These are phyloP conservation scores for Microctonus brassicae DNA, from an alignment of 2,888 invertebrate species.

Conservation along the genomic window DNA sequence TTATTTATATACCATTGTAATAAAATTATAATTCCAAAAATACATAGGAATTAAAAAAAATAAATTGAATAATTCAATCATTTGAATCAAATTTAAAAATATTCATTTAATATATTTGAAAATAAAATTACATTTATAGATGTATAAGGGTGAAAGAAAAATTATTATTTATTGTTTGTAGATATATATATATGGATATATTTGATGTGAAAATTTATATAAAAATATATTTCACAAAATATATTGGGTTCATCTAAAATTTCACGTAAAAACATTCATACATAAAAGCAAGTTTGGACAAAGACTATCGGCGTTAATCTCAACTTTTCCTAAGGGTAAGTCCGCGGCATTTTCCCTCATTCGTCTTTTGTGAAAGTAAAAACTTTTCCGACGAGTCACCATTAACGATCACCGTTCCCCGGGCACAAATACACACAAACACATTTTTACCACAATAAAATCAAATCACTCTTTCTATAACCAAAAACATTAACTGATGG, in stretches of 20 bases:
- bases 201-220: too few relatives aligned
- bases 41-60: too few relatives aligned
- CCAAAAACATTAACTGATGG: neutral
- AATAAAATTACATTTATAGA: too few relatives aligned
- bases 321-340: conserved; percentile 1
- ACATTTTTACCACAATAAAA: neutral
- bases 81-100: too few relatives aligned
- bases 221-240: conserved; percentile 37
- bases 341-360: conserved; percentile 30
- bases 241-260: neutral
- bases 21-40: too few relatives aligned
- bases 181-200: too few relatives aligned
- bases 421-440: too few relatives aligned
- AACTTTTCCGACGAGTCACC: conserved; percentile 40
- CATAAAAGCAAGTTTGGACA: neutral
- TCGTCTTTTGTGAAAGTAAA: conserved; percentile 33
- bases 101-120: too few relatives aligned
- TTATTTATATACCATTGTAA: too few relatives aligned
- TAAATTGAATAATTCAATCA: too few relatives aligned
- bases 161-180: too few relatives aligned
- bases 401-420: conserved; percentile 33
- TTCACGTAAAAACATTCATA: neutral
- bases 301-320: conserved; percentile 35
- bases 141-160: too few relatives aligned
- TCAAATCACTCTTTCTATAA: neutral